Evolutionary conservation across 2,797 vertebrate genomes (phyloP).

Genomic region (Dendrocincla tyrannina): DNA sequence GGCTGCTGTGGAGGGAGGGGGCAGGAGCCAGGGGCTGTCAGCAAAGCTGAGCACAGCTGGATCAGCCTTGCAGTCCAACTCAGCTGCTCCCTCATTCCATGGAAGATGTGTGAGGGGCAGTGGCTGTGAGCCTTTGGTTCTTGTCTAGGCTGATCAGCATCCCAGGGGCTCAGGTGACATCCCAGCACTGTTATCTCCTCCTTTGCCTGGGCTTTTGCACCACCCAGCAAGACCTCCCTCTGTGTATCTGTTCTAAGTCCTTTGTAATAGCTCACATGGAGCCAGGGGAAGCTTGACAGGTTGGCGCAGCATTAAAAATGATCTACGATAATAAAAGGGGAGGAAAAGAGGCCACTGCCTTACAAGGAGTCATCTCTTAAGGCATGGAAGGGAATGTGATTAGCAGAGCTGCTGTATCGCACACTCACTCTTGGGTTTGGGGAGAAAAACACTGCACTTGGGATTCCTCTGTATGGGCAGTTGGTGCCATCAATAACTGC

Average conservation of each 20-base stretch:
- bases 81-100: background rate
- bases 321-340: background rate
- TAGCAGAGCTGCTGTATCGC: fast-evolving
- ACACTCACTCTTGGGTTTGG: fast-evolving
- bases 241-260: background rate
- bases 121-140: fast-evolving
- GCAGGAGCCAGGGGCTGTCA: background rate
- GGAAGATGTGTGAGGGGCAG: background rate
- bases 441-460: fast-evolving
- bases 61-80: fast-evolving
- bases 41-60: fast-evolving
- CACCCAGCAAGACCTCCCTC: background rate
- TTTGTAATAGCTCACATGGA: background rate
- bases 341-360: background rate
- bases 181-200: background rate
- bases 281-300: background rate
- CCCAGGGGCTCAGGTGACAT: fast-evolving
- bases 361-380: background rate
- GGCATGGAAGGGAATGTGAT: background rate
- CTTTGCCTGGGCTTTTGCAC: fast-evolving
- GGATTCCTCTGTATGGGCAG: fast-evolving
- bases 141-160: background rate
- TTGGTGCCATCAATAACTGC: fast-evolving
- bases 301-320: background rate
- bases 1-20: background rate